These are phyloP conservation scores for Malthinus flaveolus DNA, from an alignment of 2,888 invertebrate species.

Conservation along the genomic window DNA sequence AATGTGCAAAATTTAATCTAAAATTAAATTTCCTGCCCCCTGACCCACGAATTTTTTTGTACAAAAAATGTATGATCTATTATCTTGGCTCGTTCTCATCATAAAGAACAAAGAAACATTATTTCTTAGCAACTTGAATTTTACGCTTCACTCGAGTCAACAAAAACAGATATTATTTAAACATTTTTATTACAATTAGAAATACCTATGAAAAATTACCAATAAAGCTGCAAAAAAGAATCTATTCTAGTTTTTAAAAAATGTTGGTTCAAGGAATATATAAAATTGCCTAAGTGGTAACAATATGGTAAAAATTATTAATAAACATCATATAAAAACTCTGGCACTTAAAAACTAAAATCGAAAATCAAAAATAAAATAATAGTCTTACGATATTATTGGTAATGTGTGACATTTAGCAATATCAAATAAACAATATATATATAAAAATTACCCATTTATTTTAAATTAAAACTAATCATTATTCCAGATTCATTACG, in stretches of 20 bases:
- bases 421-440: too few relatives aligned
- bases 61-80: too few relatives aligned
- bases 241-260: conserved; percentile 20
- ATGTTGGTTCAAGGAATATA: conserved; percentile 22
- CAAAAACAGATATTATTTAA: conserved; percentile 12
- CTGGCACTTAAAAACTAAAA: conserved; percentile 23
- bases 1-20: too few relatives aligned
- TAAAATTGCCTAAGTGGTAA: conserved; percentile 32
- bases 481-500: too few relatives aligned
- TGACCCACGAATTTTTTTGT: too few relatives aligned
- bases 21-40: too few relatives aligned
- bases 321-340: conserved; percentile 24
- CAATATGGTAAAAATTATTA: conserved; percentile 33
- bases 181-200: conserved; percentile 29
- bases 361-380: conserved; percentile 18
- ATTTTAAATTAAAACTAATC: too few relatives aligned
- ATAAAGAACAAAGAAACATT: too few relatives aligned
- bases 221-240: conserved; percentile 26
- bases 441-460: too few relatives aligned
- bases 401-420: conserved; percentile 5
- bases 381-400: conserved; percentile 3
- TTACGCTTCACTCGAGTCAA: background rate
- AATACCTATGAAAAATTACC: conserved; percentile 29
- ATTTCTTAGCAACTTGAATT: too few relatives aligned
- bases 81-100: too few relatives aligned